Evolutionary conservation across 1,140 invertebrate species (phyloP), one percentile per base, ranked within the genome.

Genomic region (Oedothorax gibbosus): DNA sequence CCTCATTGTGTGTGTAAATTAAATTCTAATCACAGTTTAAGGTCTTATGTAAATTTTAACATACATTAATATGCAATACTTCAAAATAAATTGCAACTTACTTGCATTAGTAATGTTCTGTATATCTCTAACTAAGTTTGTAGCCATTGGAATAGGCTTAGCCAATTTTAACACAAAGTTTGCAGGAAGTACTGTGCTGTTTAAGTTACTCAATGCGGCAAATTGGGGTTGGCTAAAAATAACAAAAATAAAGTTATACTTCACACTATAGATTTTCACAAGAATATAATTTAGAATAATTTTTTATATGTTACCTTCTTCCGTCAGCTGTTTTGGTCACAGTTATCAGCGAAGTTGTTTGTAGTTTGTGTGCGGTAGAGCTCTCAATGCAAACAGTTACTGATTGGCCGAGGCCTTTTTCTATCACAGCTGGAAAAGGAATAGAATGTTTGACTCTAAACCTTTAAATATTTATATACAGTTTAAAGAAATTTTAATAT

Each of bases 331-430:
- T 92, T 89, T 93, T 92, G 87, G 93, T 93, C 18, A 95, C 92
- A 68, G 93, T 94, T 88, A 98, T 94, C 21, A 97, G 93, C 12
- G 94, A 90, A 86, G 89, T 91, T 20, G 91, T 95, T 89, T 98
- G 97, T 68, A 98, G 90, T 89, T 97, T 97, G 89, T 97, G 95
- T 12, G 95, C 93, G 2, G 94, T 93, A 5, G 96, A 95, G n/a
- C 95, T 95, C 91, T 98, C 96, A 88, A 98, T 93, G 88, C 95
- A 95, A 2, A 99, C 94, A 0, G 95, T 96, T 0, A 96, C 96
- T 86, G 94, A 96, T 85, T 96, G 94, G 0, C 96, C 96, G 65
- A 97, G 91, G 21, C 94, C 93, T 82, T 93, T 91, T 73, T 93
- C 93, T 69, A 93, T 91, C 73, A 95, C 93, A 80, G 89, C 90